These are phyloP conservation scores for Callosobruchus maculatus DNA, from an alignment of 2,888 invertebrate species.

Conservation along the genomic window DNA sequence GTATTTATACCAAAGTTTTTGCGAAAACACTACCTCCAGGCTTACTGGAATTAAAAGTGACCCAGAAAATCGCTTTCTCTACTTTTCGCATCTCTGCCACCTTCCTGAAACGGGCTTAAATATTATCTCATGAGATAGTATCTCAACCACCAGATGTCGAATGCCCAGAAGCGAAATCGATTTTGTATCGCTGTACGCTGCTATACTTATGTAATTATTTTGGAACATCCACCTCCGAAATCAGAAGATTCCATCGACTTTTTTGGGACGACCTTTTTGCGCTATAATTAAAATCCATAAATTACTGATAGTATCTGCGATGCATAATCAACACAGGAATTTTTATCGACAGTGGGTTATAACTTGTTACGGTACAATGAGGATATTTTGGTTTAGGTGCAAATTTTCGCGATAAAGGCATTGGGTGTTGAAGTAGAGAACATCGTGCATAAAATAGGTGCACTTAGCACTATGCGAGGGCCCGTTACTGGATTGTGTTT, in stretches of 20 bases:
- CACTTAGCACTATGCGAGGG: too few species aligned
- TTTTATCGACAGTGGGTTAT: background rate
- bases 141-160: background rate
- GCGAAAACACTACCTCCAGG: too few species aligned
- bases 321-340: background rate
- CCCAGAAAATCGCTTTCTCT: too few species aligned
- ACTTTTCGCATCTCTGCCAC: too few species aligned
- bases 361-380: background rate
- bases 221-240: background rate
- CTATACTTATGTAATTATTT: background rate
- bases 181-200: background rate
- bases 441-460: too few species aligned
- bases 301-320: background rate
- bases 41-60: too few species aligned
- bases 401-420: too few species aligned
- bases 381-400: background rate
- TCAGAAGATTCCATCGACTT: background rate
- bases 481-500: too few species aligned
- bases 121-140: background rate
- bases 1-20: too few species aligned
- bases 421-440: too few species aligned
- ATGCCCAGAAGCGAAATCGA: background rate
- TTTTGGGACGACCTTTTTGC: background rate
- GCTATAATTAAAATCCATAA: background rate
- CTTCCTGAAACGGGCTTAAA: too few species aligned